phyloP scores from a whole-genome alignment of 2,797 vertebrate genomes.

The Anisognathus igniventris region DNA sequence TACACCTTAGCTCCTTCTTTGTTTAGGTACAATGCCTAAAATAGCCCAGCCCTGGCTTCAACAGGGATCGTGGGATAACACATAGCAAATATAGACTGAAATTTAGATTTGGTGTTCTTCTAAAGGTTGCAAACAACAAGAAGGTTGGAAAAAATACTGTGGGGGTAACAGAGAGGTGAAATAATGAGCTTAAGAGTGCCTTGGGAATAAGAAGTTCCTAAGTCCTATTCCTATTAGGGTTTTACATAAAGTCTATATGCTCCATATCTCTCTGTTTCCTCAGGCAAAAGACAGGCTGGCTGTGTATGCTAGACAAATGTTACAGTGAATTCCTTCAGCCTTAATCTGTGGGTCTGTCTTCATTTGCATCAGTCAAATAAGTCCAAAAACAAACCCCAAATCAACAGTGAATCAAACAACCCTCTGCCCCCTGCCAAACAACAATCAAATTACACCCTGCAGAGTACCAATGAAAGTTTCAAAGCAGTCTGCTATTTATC shows the following conservation, averaged over 20 bases:
- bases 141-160: not conserved
- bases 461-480: not conserved
- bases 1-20: not conserved
- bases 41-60: not conserved
- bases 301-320: not conserved
- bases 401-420: not conserved
- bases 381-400: not conserved
- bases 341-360: not conserved
- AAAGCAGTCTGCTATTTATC: not conserved
- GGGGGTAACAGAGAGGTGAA: not conserved
- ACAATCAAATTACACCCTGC: not conserved
- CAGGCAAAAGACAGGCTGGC: not conserved
- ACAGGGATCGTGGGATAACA: not conserved
- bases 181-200: not conserved
- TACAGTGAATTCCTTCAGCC: not conserved
- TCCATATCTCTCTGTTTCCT: not conserved
- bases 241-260: not conserved
- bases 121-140: not conserved
- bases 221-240: constrained; percentile 1
- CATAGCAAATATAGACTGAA: not conserved
- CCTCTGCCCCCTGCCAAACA: not conserved
- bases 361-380: not conserved
- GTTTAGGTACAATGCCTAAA: not conserved
- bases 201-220: constrained; percentile 1
- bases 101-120: not conserved